phyloP scores from a whole-genome alignment of 2,113 vertebrate species.

The Seriola quinqueradiata region DNA sequence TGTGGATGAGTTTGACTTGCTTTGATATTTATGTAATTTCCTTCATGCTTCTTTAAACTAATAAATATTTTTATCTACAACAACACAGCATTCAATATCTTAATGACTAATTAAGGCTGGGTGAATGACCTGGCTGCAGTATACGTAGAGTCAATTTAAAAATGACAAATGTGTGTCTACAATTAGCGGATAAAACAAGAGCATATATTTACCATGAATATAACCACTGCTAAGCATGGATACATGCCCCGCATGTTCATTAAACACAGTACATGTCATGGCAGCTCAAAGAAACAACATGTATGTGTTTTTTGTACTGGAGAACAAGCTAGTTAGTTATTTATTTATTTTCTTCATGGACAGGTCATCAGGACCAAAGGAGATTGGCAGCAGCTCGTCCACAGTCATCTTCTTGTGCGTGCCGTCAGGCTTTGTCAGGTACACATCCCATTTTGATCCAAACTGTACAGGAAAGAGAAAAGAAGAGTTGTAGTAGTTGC shows the following conservation, averaged over 20 bases:
- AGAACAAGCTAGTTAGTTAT: conserved; percentile 43
- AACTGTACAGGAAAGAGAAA: conserved; percentile 82
- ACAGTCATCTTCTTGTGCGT: conserved; percentile 83
- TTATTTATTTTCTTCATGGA: conserved; percentile 62
- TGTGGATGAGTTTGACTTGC: conserved; percentile 41
- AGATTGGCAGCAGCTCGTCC: conserved; percentile 88
- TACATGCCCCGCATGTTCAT: neutral
- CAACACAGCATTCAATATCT: neutral
- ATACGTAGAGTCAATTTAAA: neutral
- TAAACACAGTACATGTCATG: neutral
- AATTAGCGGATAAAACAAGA: conserved; percentile 13
- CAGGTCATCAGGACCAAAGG: conserved; percentile 90
- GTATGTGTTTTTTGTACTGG: neutral
- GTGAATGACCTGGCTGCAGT: neutral
- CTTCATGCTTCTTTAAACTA: conserved; percentile 26
- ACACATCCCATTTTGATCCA: conserved; percentile 87
- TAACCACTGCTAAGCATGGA: conserved; percentile 1
- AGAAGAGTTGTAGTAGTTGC: neutral
- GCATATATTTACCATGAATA: conserved; percentile 46
- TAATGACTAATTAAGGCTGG: neutral
- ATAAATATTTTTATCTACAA: conserved; percentile 51
- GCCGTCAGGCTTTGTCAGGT: conserved; percentile 88
- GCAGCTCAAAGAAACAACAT: neutral
- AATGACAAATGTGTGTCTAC: neutral
- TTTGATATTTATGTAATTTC: conserved; percentile 53